Evolutionary conservation across 2,113 vertebrate genomes (phyloP).

Genomic region (Mus pahari): DNA sequence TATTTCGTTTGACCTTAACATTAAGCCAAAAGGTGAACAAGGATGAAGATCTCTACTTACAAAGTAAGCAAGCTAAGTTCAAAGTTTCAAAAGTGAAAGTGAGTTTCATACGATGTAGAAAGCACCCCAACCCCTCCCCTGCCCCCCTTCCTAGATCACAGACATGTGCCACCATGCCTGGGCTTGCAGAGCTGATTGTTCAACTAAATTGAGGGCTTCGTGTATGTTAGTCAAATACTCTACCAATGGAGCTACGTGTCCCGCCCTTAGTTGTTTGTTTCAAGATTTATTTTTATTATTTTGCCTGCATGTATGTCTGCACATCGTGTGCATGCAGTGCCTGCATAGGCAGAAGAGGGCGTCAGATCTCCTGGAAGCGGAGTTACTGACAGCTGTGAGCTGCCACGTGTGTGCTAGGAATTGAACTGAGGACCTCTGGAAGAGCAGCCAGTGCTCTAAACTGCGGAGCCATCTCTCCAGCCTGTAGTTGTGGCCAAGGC

Average conservation of each 20-base stretch:
- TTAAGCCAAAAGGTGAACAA: background rate
- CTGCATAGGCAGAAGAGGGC: background rate
- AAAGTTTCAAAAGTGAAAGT: background rate
- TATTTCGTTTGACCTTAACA: background rate
- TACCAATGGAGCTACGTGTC: background rate
- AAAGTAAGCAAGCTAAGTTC: slow-evolving; percentile 20
- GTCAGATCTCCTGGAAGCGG: background rate
- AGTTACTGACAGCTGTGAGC: background rate
- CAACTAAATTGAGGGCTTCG: background rate
- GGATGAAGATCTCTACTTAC: background rate
- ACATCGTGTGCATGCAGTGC: background rate
- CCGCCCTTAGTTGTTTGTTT: background rate
- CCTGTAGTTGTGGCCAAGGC: background rate
- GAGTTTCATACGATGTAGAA: background rate
- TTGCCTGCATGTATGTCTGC: background rate
- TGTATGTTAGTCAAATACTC: background rate
- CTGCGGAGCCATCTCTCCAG: background rate
- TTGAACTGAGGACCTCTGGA: background rate
- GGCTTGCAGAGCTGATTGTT: no score
- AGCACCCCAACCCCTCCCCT: no score
- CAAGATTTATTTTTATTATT: background rate
- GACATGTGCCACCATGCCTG: background rate
- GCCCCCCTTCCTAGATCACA: background rate
- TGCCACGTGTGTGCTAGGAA: background rate
- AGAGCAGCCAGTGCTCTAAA: background rate